These are phyloP conservation scores for Strix uralensis DNA, from an alignment of 2,113 vertebrate genomes.

Conservation along the genomic window DNA sequence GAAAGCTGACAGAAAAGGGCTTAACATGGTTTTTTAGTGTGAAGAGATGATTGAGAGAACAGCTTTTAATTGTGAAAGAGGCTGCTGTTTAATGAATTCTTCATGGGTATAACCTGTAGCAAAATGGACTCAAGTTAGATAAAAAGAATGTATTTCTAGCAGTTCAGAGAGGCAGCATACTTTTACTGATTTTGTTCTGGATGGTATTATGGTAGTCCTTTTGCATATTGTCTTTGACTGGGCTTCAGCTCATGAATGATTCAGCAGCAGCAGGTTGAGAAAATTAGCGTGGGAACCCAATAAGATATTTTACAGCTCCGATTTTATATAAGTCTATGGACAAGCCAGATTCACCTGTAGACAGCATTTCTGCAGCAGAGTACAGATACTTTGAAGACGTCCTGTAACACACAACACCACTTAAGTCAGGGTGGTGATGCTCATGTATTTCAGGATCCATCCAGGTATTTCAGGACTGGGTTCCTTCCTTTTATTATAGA, in stretches of 20 bases:
- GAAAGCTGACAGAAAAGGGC: neutral
- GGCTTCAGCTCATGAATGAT: neutral
- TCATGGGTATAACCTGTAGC: neutral
- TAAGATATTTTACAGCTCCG: neutral
- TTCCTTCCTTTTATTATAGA: neutral
- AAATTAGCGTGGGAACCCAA: neutral
- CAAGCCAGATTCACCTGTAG: neutral
- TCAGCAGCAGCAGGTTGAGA: neutral
- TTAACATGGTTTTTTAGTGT: fast-evolving
- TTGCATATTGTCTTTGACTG: neutral
- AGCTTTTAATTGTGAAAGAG: neutral
- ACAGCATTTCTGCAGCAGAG: neutral
- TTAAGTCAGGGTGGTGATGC: neutral
- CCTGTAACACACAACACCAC: neutral
- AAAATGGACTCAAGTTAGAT: neutral
- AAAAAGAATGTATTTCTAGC: neutral
- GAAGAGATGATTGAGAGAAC: neutral
- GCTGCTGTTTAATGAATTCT: neutral
- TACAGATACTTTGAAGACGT: neutral
- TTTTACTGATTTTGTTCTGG: neutral
- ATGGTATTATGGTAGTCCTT: neutral
- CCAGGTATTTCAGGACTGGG: neutral
- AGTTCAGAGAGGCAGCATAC: neutral
- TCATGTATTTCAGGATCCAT: neutral
- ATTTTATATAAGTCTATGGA: neutral